Base-by-base conservation (phyloP, 2,113 vertebrate genomes). In the Eulemur macaco region DNA sequence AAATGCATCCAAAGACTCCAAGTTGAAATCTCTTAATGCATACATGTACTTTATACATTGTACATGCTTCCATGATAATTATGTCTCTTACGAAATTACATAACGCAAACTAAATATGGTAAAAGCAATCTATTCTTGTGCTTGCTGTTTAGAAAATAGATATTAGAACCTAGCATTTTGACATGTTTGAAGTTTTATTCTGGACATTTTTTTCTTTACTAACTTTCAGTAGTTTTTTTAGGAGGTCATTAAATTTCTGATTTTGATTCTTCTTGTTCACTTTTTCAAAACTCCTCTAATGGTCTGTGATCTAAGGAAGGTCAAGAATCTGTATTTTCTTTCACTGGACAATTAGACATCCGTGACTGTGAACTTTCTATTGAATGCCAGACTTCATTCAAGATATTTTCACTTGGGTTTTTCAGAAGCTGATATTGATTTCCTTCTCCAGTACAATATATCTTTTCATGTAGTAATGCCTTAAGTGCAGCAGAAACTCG, bases 361-460 rank as follows among this genome's bases (percentile, higher is more conserved):
- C 50, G 1, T 89, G 96, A 73, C 0, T 45, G 82, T 97, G 92
- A 98, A 97, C 94, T 96, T 97, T 97, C 60, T 97, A 91, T 94
- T 97, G 94, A 98, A 98, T 0, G 2, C 82, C 87, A 98, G 89
- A 91, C 92, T 97, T 95, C 96, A 96, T 94, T 98, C 93, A 97
- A 96, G 88, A 94, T 93, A 80, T 98, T 98, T 97, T 89, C 94
- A 96, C 92, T 95, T 97, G 86, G 76, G 86, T 82, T 98, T 98
- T 98, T 98, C 94, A 93, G 86, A 97, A 96, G 81, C 93, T 87
- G 18, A 31, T 98, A 98, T 97, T 98, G 98, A 98, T 98, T 97
- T 97, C 82, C 0, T 0, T 93, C 81, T 97, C 97, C 34, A 96
- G 78, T 93, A 81, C 87, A 86, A 66, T 98, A 97, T 97, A 97